Evolutionary conservation across 2,888 invertebrate species (phyloP), one percentile per base, ranked within the genome.

Genomic region (Nymphalis urticae): DNA sequence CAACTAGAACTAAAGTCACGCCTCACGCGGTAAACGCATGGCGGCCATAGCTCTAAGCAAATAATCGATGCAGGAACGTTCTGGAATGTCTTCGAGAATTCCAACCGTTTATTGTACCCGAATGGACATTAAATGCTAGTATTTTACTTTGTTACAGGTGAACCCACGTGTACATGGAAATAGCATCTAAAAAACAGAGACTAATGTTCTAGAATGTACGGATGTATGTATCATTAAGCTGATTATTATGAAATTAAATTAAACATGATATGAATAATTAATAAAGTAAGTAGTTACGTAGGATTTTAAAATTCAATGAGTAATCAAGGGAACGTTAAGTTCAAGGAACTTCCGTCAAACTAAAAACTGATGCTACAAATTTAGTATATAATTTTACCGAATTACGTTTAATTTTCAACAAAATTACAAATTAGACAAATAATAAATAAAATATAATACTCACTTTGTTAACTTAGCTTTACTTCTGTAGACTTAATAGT

Each of bases 41-140:
- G 83, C 84, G 73, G 84, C 85, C 86, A 85, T 86, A 77, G 75
- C 74, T 54, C 64, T 47, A 70, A 48, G 48, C 62, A 24, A 24
- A 21, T 47, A 84, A 88, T 87, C 87, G 79, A 89, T 88, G 68
- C 68, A 48, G 69, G 72, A 89, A 88, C 66, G 56, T 88, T 89
- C 87, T 83, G 78, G 88, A 88, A 86, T 62, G 60, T 54, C 48
- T 64, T 48, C 24, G 27, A 51, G 60, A 53, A 53, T 48, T 59
- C n/a, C 48, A 59, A 54, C 47, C 8, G 21, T 47, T 6, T 36
- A 17, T 32, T 56, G 17, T 8, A 17, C 27, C 13, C 4, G 2
- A 56, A 16, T 54, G 17, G n/a, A n/a, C 5, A 7, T 0, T 24
- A 21, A 24, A 54, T 51, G 51, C 51, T 19, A 27, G 17, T 27